Conservation (phyloP, 2,888 invertebrate species). For the Drosophila stalkeri region DNA sequence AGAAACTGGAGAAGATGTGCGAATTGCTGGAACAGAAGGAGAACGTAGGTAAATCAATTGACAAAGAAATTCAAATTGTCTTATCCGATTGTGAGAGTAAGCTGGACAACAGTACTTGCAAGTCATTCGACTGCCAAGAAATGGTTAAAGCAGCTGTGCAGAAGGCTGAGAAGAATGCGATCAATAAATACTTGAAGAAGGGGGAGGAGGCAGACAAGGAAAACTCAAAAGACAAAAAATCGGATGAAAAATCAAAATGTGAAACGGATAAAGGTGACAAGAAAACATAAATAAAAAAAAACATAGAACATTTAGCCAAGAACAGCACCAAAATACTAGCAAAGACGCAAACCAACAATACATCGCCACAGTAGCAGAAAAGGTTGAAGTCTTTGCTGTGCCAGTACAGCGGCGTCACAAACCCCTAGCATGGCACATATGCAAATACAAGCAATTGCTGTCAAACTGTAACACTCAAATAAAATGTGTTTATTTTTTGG, state of each 20-base stretch:
- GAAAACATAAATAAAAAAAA: conserved; percentile 4
- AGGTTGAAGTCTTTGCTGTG: conserved; percentile 11
- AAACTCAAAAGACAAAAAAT: neutral
- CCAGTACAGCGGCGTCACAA: conserved; percentile 8
- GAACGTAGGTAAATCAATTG: conserved; percentile 3
- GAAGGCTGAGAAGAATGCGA: neutral
- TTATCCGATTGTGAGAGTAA: conserved; percentile 13
- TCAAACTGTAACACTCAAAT: conserved; percentile 26
- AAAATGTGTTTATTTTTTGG: conserved; percentile 10
- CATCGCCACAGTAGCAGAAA: neutral
- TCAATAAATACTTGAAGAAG: neutral
- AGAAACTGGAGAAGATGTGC: conserved; percentile 2
- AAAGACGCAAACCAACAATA: neutral
- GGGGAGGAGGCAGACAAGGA: neutral
- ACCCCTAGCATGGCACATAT: conserved; percentile 9
- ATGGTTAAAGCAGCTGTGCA: conserved; percentile 11
- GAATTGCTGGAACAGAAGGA: neutral
- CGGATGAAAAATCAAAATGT: neutral
- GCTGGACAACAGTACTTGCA: neutral
- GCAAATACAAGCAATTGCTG: conserved; percentile 17
- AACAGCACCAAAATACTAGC: neutral
- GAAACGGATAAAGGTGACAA: conserved; percentile 13
- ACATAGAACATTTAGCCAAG: neutral
- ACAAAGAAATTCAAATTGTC: conserved; percentile 8
- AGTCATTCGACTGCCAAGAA: conserved; percentile 10